Conservation (phyloP, 2,888 invertebrate species). For the Microchrysa polita region DNA sequence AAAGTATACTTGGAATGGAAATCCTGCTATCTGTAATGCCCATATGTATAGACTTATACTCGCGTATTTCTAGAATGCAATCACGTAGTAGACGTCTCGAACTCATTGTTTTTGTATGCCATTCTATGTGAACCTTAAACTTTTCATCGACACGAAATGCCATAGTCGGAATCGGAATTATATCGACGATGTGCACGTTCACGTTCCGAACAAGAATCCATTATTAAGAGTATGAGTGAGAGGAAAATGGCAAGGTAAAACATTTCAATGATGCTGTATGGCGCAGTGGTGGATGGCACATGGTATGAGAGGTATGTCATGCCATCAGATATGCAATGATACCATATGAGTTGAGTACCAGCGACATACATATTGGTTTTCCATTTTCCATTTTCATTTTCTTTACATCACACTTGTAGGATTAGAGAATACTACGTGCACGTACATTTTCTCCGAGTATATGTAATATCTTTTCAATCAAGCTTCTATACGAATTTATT, state of each 20-base stretch:
- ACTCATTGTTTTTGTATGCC: conserved; percentile 23
- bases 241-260: conserved; percentile 6
- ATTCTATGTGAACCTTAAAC: conserved; percentile 26
- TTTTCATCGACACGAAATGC: conserved; percentile 17
- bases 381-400: conserved; percentile 9
- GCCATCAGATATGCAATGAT: background rate
- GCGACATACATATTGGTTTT: too few relatives aligned
- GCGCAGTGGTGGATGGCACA: background rate
- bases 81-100: conserved; percentile 25
- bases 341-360: too few relatives aligned
- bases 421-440: background rate
- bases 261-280: background rate
- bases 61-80: conserved; percentile 10
- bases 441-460: background rate
- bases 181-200: background rate
- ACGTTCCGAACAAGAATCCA: too few relatives aligned
- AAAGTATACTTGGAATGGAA: background rate
- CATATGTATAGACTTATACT: too few relatives aligned
- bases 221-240: too few relatives aligned
- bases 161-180: background rate
- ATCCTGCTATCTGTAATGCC: background rate
- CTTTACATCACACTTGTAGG: background rate
- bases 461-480: background rate
- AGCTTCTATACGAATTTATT: background rate
- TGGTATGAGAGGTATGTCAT: background rate